A percentile compares a stretch with the other conserved stretches of the same genome.
These are phyloP conservation scores for Pheosia gnoma DNA, from an alignment of 2,888 invertebrate species.

Conservation along the genomic window DNA sequence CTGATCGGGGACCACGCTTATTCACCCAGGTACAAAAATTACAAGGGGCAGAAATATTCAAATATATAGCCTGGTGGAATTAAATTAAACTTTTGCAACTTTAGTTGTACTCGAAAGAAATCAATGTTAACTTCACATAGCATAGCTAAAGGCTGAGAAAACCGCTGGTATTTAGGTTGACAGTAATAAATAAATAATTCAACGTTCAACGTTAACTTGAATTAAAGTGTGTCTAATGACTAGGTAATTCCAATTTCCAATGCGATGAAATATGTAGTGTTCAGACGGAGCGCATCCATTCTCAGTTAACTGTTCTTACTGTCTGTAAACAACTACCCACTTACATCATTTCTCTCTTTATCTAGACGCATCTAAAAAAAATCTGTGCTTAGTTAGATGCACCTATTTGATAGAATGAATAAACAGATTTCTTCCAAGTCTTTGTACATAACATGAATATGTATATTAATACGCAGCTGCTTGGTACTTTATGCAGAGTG, in stretches of 20 bases:
- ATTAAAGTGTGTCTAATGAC: conserved; percentile 29
- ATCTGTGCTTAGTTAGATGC: too few relatives aligned
- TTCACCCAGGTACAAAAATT: not conserved
- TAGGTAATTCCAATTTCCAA: conserved; percentile 26
- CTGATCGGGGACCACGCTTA: not conserved
- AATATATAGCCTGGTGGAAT: not conserved
- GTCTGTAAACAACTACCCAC: too few relatives aligned
- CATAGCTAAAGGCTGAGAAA: not conserved
- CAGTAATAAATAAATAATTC: conserved; percentile 33
- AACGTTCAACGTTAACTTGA: conserved; percentile 30
- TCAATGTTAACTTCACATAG: not conserved
- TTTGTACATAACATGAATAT: too few relatives aligned
- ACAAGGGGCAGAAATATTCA: not conserved
- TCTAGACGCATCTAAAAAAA: too few relatives aligned
- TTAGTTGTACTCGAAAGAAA: not conserved
- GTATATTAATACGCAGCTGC: not conserved
- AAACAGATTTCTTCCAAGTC: too few relatives aligned
- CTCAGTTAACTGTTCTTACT: not conserved
- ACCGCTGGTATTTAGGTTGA: conserved; percentile 35
- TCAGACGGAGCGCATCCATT: not conserved
- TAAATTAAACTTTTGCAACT: not conserved
- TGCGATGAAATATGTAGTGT: conserved; percentile 5
- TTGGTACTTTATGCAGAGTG: not conserved
- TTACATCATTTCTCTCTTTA: too few relatives aligned
- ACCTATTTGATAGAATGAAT: too few relatives aligned